Base-by-base conservation (phyloP, 2,797 vertebrate species). In the Microctenopoma lineatum region DNA sequence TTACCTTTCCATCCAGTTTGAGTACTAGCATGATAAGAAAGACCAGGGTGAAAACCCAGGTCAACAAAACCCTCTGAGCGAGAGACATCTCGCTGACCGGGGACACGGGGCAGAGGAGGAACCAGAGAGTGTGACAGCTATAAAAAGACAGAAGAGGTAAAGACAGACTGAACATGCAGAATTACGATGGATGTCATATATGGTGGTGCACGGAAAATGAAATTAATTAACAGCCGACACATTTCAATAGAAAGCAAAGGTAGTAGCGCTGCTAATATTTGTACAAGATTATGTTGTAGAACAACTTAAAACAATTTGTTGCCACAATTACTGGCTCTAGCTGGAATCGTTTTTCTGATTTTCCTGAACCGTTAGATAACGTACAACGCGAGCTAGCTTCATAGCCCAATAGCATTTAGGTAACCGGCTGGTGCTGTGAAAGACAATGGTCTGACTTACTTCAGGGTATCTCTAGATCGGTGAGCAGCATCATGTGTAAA, bases 21-120 rank as follows among this genome's bases (percentile, higher is more conserved):
- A 99, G 93, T 21, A 98, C 97, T 67, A 99, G 88, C 93, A 98
- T 96, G 85, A 98, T 96, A 70, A 99, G 94, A 90, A 99, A 98
- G 73, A 98, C 94, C 59, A 98, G 91, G 0, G 96, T 96, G 75
- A 98, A 98, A 80, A 98, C 94, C 97, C 97, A 98, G 83, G 96
- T 98, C 85, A 99, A 90, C 57, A 99, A 92, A 50, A 98, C 98
- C 88, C 96, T 96, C 90, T 98, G 97, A 5, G 96, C 97, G 92
- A 99, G 92, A 92, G 98, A 98, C 98, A 99, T 98, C 89, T 95
- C 93, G 92, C 92, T 88, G 92, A 92, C 63, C 84, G 93, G 77
- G 84, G 39, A 44, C 50, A 21, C 60, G 2, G 61, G 71, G 26
- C 69, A 76, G 26, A 66, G 8, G 41, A 63, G 14, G 8, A 66